Conservation (phyloP, 2,797 vertebrate genomes). For the Sciurus vulgaris region DNA sequence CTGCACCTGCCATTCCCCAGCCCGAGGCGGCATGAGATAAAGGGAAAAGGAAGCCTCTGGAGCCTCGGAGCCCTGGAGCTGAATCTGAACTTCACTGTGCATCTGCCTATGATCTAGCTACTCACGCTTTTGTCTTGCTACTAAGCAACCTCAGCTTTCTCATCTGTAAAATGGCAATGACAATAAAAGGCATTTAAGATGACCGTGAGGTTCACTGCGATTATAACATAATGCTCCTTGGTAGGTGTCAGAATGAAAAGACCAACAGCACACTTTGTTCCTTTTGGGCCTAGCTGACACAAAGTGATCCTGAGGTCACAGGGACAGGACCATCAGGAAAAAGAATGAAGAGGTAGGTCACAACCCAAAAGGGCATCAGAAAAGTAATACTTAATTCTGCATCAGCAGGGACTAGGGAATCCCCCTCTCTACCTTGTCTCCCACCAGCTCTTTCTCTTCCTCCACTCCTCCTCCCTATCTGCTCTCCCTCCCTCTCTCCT, state of each 20-base stretch:
- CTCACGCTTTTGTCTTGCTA: neutral
- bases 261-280: neutral
- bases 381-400: neutral
- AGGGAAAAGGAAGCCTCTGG: neutral
- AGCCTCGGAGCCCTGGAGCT: neutral
- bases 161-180: neutral
- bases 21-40: no score
- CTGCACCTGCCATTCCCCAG: no score
- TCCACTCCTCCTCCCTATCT: neutral
- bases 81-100: neutral
- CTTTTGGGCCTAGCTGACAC: neutral
- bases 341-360: neutral
- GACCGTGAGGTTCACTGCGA: neutral
- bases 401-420: neutral
- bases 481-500: no score
- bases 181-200: neutral
- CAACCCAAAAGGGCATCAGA: neutral
- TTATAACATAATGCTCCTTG: neutral
- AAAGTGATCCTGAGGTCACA: constrained; percentile 6
- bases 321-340: neutral
- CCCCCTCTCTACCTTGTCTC: no score
- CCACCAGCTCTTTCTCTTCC: neutral
- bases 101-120: neutral
- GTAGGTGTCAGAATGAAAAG: constrained; percentile 6
- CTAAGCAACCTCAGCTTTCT: neutral